Evolutionary conservation across 2,797 vertebrate species (phyloP).

Genomic region (Falco berigora): DNA sequence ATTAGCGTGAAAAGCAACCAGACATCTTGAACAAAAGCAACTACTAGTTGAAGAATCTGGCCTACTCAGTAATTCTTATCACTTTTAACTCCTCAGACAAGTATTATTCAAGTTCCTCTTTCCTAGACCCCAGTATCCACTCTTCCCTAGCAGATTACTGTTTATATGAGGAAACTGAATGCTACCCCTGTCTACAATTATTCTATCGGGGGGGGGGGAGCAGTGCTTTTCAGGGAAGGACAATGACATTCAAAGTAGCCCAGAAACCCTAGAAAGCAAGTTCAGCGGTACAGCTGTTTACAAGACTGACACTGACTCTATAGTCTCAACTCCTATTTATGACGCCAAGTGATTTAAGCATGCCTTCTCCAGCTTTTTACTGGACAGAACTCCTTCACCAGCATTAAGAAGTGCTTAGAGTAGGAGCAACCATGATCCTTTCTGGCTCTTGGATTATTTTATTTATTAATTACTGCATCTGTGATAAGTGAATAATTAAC

Average conservation of each 20-base stretch:
- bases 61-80: neutral
- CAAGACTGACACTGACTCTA: neutral
- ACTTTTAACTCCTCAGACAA: neutral
- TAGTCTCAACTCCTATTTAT: neutral
- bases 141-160: neutral
- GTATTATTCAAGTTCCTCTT: neutral
- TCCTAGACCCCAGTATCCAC: neutral
- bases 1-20: neutral
- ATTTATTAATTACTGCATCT: neutral
- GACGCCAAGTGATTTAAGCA: neutral
- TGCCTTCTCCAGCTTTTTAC: neutral
- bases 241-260: neutral
- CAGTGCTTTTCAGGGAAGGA: neutral
- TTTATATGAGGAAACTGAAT: neutral
- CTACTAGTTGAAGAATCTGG: neutral
- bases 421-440: neutral
- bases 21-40: neutral
- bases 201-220: no score
- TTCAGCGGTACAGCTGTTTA: neutral
- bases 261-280: neutral
- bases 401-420: neutral
- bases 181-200: neutral
- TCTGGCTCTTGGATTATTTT: neutral
- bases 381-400: neutral
- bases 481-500: neutral